Percentiles rank a stretch among this genome's conserved stretches.
Evolutionary conservation across 2,888 invertebrate genomes (phyloP).

Genomic region (Luperina nickerlii): DNA sequence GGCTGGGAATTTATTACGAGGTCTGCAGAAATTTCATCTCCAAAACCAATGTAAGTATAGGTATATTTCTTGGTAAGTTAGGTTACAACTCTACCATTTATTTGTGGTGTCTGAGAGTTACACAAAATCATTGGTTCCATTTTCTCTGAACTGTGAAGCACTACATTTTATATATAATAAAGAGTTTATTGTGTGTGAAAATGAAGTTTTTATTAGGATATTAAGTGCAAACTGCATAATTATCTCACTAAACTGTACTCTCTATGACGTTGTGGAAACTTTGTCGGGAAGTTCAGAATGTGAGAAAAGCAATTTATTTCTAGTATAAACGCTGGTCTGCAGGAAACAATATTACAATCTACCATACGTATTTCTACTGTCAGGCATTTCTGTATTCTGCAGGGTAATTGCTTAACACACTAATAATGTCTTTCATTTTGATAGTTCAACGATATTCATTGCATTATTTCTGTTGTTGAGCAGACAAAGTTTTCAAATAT

Average conservation of each 20-base stretch:
- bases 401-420: background rate
- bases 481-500: background rate
- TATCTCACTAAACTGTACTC: background rate
- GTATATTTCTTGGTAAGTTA: background rate
- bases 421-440: background rate
- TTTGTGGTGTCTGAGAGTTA: background rate
- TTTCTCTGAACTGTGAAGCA: constrained; percentile 9
- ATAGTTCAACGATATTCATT: background rate
- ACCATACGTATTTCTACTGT: background rate
- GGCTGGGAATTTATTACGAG: constrained; percentile 1
- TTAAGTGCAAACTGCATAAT: constrained; percentile 9
- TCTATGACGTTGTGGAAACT: background rate
- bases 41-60: background rate
- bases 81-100: background rate
- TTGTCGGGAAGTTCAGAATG: background rate
- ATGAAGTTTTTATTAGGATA: background rate
- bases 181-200: background rate
- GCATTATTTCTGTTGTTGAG: background rate
- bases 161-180: constrained; percentile 26
- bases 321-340: background rate
- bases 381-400: background rate
- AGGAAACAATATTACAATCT: background rate
- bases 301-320: constrained; percentile 10
- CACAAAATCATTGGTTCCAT: background rate
- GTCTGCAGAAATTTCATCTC: constrained; percentile 8